phyloP scores from a whole-genome alignment of 2,888 invertebrate genomes.

The Parelbella ahira region DNA sequence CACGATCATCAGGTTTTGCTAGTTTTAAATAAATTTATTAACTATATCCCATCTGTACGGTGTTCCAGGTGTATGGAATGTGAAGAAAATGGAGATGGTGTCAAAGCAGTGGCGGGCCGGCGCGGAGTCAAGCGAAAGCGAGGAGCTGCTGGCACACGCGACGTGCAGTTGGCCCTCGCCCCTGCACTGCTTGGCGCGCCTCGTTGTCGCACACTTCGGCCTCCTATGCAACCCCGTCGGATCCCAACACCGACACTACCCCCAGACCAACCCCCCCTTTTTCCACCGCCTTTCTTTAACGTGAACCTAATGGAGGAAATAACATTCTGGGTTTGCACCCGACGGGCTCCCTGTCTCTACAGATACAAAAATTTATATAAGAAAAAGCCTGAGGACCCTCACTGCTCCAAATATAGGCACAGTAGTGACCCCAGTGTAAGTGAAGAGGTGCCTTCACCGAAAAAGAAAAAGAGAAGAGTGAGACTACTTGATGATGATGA shows the following conservation, averaged over 20 bases:
- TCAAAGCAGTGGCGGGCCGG: conserved; percentile 35
- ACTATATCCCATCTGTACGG: no score
- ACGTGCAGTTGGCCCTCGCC: conserved; percentile 46
- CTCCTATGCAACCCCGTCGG: conserved; percentile 13
- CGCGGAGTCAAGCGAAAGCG: conserved; percentile 42
- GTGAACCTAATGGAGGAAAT: conserved; percentile 74
- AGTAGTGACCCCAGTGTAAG: conserved; percentile 42
- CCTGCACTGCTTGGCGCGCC: no score
- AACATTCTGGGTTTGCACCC: conserved; percentile 68
- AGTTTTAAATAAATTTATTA: no score
- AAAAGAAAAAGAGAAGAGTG: conserved; percentile 60
- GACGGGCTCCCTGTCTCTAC: conserved; percentile 69
- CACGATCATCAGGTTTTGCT: no score
- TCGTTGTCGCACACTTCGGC: conserved; percentile 35
- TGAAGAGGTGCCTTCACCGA: conserved; percentile 42
- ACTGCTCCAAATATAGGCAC: conserved; percentile 47
- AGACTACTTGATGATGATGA: conserved; percentile 56
- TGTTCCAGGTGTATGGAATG: conserved; percentile 67
- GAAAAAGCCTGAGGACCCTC: conserved; percentile 47
- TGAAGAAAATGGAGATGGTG: conserved; percentile 41
- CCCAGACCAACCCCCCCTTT: conserved; percentile 47
- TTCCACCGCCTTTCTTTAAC: conserved; percentile 6
- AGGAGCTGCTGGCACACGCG: conserved; percentile 35
- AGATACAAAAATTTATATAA: conserved; percentile 58
- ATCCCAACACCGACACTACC: no score